Base-by-base conservation (phyloP, 2,888 invertebrate species). In the Campaea margaritaria region DNA sequence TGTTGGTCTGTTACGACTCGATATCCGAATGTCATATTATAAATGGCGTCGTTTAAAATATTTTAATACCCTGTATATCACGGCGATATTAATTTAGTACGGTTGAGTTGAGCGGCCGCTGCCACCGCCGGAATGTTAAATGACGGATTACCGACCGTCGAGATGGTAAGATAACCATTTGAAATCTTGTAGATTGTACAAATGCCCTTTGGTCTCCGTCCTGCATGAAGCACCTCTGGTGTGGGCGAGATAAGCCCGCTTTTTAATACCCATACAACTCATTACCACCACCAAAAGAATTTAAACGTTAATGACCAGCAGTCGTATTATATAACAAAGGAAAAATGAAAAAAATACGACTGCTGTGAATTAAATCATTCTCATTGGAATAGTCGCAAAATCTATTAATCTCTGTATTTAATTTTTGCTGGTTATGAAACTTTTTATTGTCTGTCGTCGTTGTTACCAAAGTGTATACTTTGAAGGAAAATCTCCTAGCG, bases 41-140 rank as follows among this genome's bases (percentile, higher is more conserved):
- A 89, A 92, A 92, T 92, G 86, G 91, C 89, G 83, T 90, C 91
- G 85, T 89, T 92, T 89, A 89, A 91, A 90, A 91, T 91, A 89
- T 90, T 92, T 91, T 91, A 92, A 91, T 92, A 89, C 87, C 88
- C 84, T 86, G 85, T 89, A 88, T 85, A 91, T 89, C 89, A 87
- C 85, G 82, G 88, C 86, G 81, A 89, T 91, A 91, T 91, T 91
- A 90, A 92, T 92, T 91, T 90, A 82, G 86, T 90, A 89, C 86
- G 92, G 83, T 87, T 83, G 89, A 90, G 90, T 83, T 80, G 89
- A 86, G 77, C 87, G 83, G 85, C 81, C 84, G 80, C 81, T 88
- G 89, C 89, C 90, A 88, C 89, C 83, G 81, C 74, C 79, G 91
- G 91, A 89, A 91, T 91, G 85, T 91, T 88, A 89, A 89, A 90